Base-by-base conservation (phyloP, 2,113 vertebrate species). In the Pica pica region DNA sequence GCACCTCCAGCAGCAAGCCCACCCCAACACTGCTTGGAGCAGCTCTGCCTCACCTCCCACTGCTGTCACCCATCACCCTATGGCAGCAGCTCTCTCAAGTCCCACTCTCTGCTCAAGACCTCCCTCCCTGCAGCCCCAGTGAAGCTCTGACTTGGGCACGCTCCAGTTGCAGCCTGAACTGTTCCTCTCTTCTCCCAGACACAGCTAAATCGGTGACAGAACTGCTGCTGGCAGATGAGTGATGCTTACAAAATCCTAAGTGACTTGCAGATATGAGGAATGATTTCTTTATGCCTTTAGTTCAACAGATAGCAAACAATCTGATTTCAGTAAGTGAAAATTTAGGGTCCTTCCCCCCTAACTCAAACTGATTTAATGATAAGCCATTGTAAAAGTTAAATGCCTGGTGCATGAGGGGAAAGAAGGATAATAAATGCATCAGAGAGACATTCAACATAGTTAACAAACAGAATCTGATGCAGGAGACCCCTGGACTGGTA, bases 201-300 rank as follows among this genome's bases (percentile, higher is more conserved):
- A 77, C 47, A 77, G 83, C 85, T 92, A 35, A 86, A 88, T 83
- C 10, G 13, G 89, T 85, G 75, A 88, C 79, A 55, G 39, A 90
- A 65, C 79, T 90, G 75, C 82, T 94, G 90, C 71, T 88, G 92
- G 92, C 90, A 92, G 88, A 84, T 67, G 42, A 96, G 55, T 10
- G 67, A 77, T 0, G 0, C 78, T 89, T n/a, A 52, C 33, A 73
- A 83, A 92, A 92, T 55, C 79, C 18, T 39, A 77, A 61, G 16
- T 30, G 70, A 94, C 69, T 88, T 22, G 55, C 41, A 75, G 75
- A 93, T 76, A 88, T 2, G 31, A 79, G 73, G 59, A 80, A 65
- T 67, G 30, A 85, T 81, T 85, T 68, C 67, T 91, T 61, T 30
- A 60, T 22, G n/a, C 20, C 31, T 80, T 57, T 6, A 31, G 17